A percentile compares a stretch with the other conserved stretches of the same genome.
phyloP scores from a whole-genome alignment of 1,140 invertebrate genomes.

The Colletes latitarsis region DNA sequence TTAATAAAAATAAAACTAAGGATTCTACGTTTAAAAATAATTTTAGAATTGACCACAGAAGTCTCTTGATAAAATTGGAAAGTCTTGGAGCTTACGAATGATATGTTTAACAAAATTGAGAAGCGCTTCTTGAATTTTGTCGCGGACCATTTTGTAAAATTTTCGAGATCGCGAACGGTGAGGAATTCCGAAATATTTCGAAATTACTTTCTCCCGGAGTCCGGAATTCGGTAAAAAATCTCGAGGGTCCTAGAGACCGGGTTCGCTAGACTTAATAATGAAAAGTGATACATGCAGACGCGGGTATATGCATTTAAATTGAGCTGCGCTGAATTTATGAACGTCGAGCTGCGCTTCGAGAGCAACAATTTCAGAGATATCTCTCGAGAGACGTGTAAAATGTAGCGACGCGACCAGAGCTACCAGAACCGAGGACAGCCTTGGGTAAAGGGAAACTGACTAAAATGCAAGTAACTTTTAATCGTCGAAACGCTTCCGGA shows the following conservation, averaged over 20 bases:
- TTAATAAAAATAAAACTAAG: neutral
- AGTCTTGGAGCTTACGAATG: too few species aligned
- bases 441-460: neutral
- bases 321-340: neutral
- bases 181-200: too few species aligned
- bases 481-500: neutral
- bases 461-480: neutral
- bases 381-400: slow-evolving; percentile 1
- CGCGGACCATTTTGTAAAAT: neutral
- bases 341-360: neutral
- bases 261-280: neutral
- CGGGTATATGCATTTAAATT: slow-evolving; percentile 16
- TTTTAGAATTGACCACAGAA: too few species aligned
- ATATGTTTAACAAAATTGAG: too few species aligned
- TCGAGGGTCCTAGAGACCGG: too few species aligned
- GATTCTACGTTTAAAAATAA: too few species aligned
- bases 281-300: neutral
- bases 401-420: neutral
- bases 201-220: too few species aligned
- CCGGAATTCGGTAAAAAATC: too few species aligned
- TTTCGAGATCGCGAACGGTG: neutral
- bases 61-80: too few species aligned
- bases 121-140: too few species aligned
- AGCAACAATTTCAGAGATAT: neutral
- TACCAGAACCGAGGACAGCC: neutral